phyloP scores from a whole-genome alignment of 2,113 vertebrate species.

The Polypterus bichir region DNA sequence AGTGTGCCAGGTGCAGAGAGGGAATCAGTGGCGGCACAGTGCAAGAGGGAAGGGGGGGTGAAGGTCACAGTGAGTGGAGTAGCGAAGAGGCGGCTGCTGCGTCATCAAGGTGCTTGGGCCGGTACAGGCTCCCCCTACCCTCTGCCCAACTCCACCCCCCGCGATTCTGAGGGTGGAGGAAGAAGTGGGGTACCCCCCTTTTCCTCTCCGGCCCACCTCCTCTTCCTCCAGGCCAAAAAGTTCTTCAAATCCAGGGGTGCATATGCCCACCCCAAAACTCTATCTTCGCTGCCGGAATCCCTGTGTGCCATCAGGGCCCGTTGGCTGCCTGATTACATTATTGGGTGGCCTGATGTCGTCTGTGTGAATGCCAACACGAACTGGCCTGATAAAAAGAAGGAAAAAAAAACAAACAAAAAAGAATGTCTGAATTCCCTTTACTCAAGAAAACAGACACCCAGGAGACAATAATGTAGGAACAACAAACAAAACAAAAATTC shows the following conservation, averaged over 20 bases:
- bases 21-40: conserved; percentile 45
- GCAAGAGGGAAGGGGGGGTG: conserved; percentile 41
- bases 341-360: conserved; percentile 76
- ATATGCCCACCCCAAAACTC: conserved; percentile 25
- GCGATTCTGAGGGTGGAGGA: not conserved
- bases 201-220: conserved; percentile 20
- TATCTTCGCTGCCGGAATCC: conserved; percentile 95
- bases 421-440: too few relatives aligned
- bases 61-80: conserved; percentile 85
- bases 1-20: conserved; percentile 44
- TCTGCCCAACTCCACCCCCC: not conserved
- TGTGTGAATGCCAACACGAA: conserved; percentile 64
- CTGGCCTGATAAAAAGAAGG: conserved; percentile 46
- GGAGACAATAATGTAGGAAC: too few relatives aligned
- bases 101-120: conserved; percentile 45
- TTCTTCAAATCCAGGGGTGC: conserved; percentile 14
- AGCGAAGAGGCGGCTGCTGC: conserved; percentile 29
- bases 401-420: conserved; percentile 1
- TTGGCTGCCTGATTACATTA: conserved; percentile 76
- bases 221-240: conserved; percentile 11
- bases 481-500: too few relatives aligned
- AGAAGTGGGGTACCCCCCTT: conserved; percentile 5
- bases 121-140: conserved; percentile 20
- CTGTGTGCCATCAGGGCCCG: conserved; percentile 80
- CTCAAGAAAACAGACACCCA: too few relatives aligned